These are phyloP conservation scores for Diorhabda carinulata DNA, from an alignment of 1,140 invertebrate genomes.

Conservation along the genomic window DNA sequence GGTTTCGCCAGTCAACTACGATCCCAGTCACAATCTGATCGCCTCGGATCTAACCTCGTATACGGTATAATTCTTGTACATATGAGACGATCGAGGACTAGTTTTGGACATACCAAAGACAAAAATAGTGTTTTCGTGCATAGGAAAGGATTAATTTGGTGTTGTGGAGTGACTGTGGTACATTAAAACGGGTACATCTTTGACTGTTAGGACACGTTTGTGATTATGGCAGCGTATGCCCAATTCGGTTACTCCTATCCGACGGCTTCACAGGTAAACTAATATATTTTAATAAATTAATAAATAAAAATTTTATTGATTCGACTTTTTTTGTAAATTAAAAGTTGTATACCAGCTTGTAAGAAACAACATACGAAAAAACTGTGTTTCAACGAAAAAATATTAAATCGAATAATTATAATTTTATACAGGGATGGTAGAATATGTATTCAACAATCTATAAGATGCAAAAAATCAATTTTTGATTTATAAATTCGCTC, in stretches of 20 bases:
- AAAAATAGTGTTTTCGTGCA: conserved; percentile 33
- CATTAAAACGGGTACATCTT: conserved; percentile 1
- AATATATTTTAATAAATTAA: neutral
- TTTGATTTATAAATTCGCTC: too few relatives aligned
- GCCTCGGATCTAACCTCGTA: conserved; percentile 31
- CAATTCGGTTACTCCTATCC: conserved; percentile 80
- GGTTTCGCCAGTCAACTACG: conserved; percentile 22
- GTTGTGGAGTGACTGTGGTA: conserved; percentile 29
- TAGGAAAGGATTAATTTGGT: conserved; percentile 26
- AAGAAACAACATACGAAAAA: too few relatives aligned
- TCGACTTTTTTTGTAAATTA: too few relatives aligned
- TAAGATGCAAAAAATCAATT: too few relatives aligned
- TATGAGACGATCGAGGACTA: conserved; percentile 35
- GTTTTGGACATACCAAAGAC: conserved; percentile 32
- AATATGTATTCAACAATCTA: too few relatives aligned
- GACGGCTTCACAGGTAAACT: conserved; percentile 70
- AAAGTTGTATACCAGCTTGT: too few relatives aligned
- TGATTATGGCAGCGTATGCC: conserved; percentile 70
- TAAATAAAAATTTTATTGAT: too few relatives aligned
- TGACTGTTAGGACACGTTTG: conserved; percentile 19
- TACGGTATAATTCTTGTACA: conserved; percentile 46
- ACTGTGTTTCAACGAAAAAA: too few relatives aligned
- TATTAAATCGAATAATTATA: too few relatives aligned
- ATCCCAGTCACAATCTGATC: conserved; percentile 44
- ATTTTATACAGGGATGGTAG: too few relatives aligned